Evolutionary conservation across 2,888 invertebrate genomes (phyloP), one percentile per base, ranked within the genome.

Genomic region (Auanema freiburgensis): DNA sequence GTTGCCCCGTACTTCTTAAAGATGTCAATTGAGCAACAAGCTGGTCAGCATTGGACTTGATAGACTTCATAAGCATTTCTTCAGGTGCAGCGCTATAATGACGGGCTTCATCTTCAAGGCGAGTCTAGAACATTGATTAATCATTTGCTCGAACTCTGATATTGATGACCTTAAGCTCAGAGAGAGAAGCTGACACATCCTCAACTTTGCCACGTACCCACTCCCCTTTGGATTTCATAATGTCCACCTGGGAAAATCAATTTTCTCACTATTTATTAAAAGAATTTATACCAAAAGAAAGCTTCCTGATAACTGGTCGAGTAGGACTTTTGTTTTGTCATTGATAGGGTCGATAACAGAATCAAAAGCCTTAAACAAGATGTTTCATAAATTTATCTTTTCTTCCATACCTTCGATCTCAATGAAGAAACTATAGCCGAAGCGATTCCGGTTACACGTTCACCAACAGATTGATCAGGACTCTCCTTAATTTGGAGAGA

Each of bases 201-300:
- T 59, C 67, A 10, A 66, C 50, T 58, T 71, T 71, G 33, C 66
- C 74, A 24, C 66, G 12, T 2, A 65, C 69, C 74, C 74, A 74
- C 16, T 63, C 57, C 25, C 67, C 62, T 50, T 68, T 67, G 14
- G 71, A 58, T 16, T 71, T 63, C 14, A 75, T 56, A 1, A 69
- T 44, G 42, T 75, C 74, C 46, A 70, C 25, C 68, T 67, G 46
- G 55, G 58, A 57, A 33, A 55, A 25, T 18, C 46, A 46, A 46
- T 41, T 57, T 23, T n/a, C 16, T 12, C 41, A 44, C 11, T n/a
- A 6, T 44, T 44, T 44, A 44, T 57, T 44, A 25, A 57, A 46
- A 2, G n/a, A 16, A 46, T 21, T 33, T 8, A 33, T 33, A 33
- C 33, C 33, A 72, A 59, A 16, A 69, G 63, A 12, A 74, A 62